phyloP scores from a whole-genome alignment of 2,797 vertebrate species.

The Hypotaenidia okinawae region DNA sequence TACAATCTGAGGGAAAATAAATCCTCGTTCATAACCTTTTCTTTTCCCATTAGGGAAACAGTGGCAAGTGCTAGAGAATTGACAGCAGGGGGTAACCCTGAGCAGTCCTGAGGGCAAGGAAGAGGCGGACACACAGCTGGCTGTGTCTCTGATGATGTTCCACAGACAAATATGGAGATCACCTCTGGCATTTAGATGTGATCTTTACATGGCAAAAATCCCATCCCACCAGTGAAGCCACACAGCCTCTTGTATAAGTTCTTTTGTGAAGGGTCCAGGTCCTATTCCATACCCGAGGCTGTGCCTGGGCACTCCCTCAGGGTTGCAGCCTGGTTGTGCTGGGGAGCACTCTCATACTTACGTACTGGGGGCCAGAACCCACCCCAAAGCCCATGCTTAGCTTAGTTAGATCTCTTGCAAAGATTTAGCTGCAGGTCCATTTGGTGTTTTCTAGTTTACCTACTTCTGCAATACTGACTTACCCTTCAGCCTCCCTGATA shows the following conservation, averaged over 20 bases:
- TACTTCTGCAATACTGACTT: not conserved
- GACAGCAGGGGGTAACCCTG: not conserved
- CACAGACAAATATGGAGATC: not conserved
- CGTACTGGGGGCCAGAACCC: rapidly evolving
- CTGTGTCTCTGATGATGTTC: not conserved
- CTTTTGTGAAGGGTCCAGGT: not conserved
- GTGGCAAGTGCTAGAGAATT: not conserved
- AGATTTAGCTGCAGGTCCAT: not conserved
- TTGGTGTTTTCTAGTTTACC: not conserved
- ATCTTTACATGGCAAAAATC: not conserved
- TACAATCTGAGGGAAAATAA: not conserved
- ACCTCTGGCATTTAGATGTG: not conserved
- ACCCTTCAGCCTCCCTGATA: not conserved
- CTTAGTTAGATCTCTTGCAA: not conserved
- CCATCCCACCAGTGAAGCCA: not conserved
- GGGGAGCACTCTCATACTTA: not conserved
- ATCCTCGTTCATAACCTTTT: not conserved
- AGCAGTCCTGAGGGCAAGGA: rapidly evolving
- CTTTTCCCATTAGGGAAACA: not conserved
- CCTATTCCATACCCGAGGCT: rapidly evolving
- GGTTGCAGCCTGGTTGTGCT: not conserved
- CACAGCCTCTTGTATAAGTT: not conserved
- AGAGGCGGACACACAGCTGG: rapidly evolving
- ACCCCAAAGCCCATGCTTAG: not conserved
- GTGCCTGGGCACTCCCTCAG: not conserved